These are phyloP conservation scores for Anhinga anhinga DNA, from an alignment of 2,113 vertebrate species.

Conservation along the genomic window DNA sequence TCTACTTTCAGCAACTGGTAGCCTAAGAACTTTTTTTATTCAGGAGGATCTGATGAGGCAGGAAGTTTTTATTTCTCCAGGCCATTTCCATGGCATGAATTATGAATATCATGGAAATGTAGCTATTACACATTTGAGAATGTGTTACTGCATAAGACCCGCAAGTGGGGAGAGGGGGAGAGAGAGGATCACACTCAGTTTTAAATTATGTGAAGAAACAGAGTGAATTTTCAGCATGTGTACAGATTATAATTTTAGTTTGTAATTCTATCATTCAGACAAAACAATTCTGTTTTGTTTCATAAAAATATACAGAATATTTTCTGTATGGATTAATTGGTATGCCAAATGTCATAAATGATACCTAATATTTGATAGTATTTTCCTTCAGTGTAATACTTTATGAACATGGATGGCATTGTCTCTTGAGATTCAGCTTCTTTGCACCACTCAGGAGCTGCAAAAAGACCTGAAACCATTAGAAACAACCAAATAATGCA, in stretches of 20 bases:
- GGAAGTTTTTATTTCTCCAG: conserved; percentile 39
- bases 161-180: not conserved
- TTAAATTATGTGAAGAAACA: not conserved
- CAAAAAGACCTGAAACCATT: not conserved
- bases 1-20: not conserved
- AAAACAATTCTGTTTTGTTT: not conserved
- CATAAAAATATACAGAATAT: not conserved
- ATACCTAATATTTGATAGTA: not conserved
- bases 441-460: not conserved
- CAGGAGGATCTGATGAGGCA: not conserved
- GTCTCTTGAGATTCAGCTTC: not conserved
- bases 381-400: not conserved
- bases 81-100: conserved; percentile 6
- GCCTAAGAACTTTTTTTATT: not conserved
- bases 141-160: not conserved
- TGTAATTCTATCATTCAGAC: not conserved
- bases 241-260: not conserved
- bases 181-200: not conserved
- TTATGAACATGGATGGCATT: not conserved
- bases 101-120: not conserved
- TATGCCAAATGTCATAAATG: not conserved
- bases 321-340: not conserved
- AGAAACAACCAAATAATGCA: not conserved
- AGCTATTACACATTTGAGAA: not conserved
- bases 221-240: not conserved